Evolutionary conservation across 2,113 vertebrate genomes (phyloP).

Genomic region (Lontra canadensis): DNA sequence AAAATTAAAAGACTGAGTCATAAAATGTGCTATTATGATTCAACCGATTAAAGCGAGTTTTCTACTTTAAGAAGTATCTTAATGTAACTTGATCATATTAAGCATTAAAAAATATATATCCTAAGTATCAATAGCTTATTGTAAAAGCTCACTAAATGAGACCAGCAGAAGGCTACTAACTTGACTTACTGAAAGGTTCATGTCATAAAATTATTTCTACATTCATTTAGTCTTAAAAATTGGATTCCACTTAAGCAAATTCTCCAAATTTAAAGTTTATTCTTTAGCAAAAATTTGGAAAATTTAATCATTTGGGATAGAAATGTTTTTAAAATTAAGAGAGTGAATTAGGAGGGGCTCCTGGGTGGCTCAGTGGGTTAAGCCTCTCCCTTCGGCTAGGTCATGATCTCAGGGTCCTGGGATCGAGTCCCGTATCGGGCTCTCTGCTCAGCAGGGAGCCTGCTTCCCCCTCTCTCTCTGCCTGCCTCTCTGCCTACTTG

Average conservation of each 20-base stretch:
- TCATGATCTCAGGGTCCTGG: too few relatives aligned
- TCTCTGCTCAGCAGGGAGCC: too few relatives aligned
- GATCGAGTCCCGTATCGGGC: accelerated
- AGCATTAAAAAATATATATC: slow-evolving; percentile 1
- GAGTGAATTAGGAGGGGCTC: not conserved
- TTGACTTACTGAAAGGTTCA: not conserved
- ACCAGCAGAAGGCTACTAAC: not conserved
- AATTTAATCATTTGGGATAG: not conserved
- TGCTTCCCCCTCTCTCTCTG: too few relatives aligned
- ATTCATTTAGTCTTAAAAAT: slow-evolving; percentile 2
- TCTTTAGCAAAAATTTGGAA: not conserved
- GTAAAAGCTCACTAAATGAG: not conserved
- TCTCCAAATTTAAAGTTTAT: slow-evolving; percentile 28
- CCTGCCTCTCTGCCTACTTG: too few relatives aligned
- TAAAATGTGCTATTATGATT: slow-evolving; percentile 15
- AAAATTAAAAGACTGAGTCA: slow-evolving; percentile 47
- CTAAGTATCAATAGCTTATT: not conserved
- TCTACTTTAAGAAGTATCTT: slow-evolving; percentile 45
- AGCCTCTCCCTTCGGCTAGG: too few relatives aligned
- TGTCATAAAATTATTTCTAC: not conserved
- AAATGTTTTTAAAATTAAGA: not conserved
- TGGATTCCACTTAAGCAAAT: not conserved
- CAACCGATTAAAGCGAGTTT: slow-evolving; percentile 37
- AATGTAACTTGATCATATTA: not conserved
- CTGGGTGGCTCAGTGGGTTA: too few relatives aligned